A percentile compares a stretch with the other conserved stretches of the same genome.
phyloP scores from a whole-genome alignment of 2,797 vertebrate genomes.

The Hafferia zeledoni region DNA sequence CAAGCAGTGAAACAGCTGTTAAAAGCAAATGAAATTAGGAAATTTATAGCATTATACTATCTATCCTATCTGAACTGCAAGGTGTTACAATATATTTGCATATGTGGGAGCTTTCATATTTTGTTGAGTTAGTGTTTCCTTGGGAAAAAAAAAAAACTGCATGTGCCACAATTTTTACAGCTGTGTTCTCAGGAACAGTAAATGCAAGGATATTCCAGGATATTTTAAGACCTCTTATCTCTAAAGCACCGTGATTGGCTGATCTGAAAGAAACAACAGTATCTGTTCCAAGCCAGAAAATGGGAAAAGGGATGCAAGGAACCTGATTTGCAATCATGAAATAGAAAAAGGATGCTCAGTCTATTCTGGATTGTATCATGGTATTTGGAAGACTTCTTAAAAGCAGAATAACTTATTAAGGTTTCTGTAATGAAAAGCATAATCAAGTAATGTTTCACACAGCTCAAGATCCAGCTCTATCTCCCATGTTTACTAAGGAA shows the following conservation, averaged over 20 bases:
- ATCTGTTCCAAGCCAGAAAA: not conserved
- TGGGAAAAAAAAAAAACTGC: not conserved
- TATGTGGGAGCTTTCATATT: not conserved
- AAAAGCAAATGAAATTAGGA: not conserved
- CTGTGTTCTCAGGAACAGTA: not conserved
- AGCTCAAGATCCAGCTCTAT: constrained; percentile 30
- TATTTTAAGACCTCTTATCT: not conserved
- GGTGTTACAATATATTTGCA: not conserved
- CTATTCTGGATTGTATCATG: not conserved
- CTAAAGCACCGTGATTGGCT: not conserved
- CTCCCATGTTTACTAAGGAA: not conserved
- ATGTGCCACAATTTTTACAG: not conserved
- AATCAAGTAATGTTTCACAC: not conserved
- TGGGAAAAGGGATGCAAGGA: not conserved
- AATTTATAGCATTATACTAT: not conserved
- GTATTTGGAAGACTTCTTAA: not conserved
- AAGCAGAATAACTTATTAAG: not conserved
- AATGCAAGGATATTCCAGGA: not conserved
- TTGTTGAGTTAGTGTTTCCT: not conserved
- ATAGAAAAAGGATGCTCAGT: not conserved
- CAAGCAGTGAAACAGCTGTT: not conserved
- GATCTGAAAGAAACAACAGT: not conserved
- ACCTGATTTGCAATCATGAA: not conserved
- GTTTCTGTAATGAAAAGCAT: not conserved
- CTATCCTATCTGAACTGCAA: not conserved